Evolutionary conservation across 1,140 invertebrate species (phyloP).

Genomic region (Metaphire vulgaris): DNA sequence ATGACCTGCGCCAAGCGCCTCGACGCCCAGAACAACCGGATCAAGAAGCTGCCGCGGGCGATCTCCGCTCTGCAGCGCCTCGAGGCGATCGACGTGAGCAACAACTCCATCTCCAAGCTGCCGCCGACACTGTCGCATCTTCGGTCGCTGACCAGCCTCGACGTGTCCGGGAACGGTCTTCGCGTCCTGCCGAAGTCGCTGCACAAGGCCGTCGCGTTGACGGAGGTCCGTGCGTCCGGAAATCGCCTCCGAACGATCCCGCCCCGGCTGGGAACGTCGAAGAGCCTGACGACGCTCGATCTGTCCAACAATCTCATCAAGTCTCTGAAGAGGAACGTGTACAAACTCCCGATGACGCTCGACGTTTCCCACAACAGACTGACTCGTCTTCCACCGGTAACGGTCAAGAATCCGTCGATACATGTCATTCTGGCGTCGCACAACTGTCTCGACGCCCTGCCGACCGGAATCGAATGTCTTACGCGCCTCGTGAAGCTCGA

Average conservation of each 20-base stretch:
- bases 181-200: conserved; percentile 44
- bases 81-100: conserved; percentile 36
- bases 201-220: conserved; percentile 41
- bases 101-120: conserved; percentile 37
- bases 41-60: conserved; percentile 44
- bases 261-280: conserved; percentile 38
- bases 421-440: conserved; percentile 38
- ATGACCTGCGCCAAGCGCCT: conserved; percentile 34
- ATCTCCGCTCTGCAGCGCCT: conserved; percentile 38
- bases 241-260: conserved; percentile 34
- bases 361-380: conserved; percentile 41
- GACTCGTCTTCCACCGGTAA: conserved; percentile 40
- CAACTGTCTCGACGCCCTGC: conserved; percentile 41
- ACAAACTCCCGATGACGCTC: conserved; percentile 40
- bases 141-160: conserved; percentile 37
- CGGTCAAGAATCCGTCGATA: conserved; percentile 39
- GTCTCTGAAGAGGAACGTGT: conserved; percentile 43
- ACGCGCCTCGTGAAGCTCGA: conserved; percentile 40
- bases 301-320: conserved; percentile 42
- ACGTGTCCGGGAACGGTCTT: conserved; percentile 43
- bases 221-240: conserved; percentile 37
- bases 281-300: conserved; percentile 40
- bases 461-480: conserved; percentile 39
- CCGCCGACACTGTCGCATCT: conserved; percentile 40
- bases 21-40: conserved; percentile 38